phyloP scores from a whole-genome alignment of 2,888 invertebrate species.

The Gymnocheta viridis region DNA sequence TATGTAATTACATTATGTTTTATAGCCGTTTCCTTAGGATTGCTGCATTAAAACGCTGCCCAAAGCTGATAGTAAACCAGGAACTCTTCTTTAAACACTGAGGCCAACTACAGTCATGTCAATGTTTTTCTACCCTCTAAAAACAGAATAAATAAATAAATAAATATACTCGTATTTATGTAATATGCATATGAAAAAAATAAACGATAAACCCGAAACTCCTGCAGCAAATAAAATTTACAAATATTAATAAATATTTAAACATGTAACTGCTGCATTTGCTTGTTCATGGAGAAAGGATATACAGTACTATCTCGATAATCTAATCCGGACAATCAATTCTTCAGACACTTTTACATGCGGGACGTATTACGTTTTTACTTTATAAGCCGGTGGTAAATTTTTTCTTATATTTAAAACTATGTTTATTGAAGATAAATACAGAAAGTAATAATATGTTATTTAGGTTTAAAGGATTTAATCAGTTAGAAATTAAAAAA shows the following conservation, averaged over 20 bases:
- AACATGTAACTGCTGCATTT: conserved; percentile 48
- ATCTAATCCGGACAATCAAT: no score
- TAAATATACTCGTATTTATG: no score
- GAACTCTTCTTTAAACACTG: neutral
- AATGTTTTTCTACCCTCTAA: neutral
- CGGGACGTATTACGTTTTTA: no score
- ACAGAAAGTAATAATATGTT: no score
- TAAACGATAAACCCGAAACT: conserved; percentile 11
- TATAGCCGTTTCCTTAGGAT: conserved; percentile 24
- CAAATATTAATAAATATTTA: conserved; percentile 68
- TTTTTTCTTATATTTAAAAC: no score
- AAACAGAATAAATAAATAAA: neutral
- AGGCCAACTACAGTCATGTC: neutral
- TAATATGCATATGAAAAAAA: no score
- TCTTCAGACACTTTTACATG: no score
- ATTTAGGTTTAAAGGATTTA: no score
- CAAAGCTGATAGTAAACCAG: conserved; percentile 23
- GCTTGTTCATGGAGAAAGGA: neutral
- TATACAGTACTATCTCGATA: no score
- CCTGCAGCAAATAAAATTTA: conserved; percentile 59
- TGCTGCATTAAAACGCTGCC: conserved; percentile 10
- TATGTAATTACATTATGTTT: conserved; percentile 65
- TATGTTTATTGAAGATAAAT: no score
- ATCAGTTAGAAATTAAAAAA: no score
- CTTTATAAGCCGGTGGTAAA: no score